These are phyloP conservation scores for Melinaea marsaeus DNA, from an alignment of 2,888 invertebrate species.

Conservation along the genomic window DNA sequence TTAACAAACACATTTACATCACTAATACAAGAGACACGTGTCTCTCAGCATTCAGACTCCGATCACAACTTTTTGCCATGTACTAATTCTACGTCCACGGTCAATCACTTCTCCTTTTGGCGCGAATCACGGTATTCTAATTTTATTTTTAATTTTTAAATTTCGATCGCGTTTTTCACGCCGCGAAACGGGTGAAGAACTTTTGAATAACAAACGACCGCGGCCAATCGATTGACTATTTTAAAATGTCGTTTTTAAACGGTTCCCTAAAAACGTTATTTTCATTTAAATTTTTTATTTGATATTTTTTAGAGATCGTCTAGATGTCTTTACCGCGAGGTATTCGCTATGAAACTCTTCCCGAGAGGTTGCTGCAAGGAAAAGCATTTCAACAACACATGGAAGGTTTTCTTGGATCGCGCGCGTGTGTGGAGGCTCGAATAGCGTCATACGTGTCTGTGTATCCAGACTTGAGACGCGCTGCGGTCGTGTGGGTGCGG, in stretches of 20 bases:
- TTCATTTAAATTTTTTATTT: conserved; percentile 33
- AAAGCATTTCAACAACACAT: conserved; percentile 77
- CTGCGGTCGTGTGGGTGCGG: conserved; percentile 36
- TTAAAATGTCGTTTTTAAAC: conserved; percentile 28
- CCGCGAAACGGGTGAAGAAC: conserved; percentile 63
- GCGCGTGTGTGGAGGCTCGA: conserved; percentile 55
- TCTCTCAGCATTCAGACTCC: conserved; percentile 19
- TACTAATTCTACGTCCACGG: conserved; percentile 38
- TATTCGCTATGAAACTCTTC: conserved; percentile 78
- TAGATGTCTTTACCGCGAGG: conserved; percentile 77
- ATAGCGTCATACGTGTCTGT: conserved; percentile 48
- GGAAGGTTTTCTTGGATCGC: conserved; percentile 65
- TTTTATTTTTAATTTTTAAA: conserved; percentile 42
- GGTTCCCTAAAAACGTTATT: conserved; percentile 19
- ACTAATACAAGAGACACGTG: conserved; percentile 62
- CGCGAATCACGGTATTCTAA: conserved; percentile 43
- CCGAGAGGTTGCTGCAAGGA: conserved; percentile 78
- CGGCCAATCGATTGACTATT: conserved; percentile 56
- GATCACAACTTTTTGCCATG: conserved; percentile 15
- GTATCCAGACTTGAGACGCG: conserved; percentile 51
- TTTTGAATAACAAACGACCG: conserved; percentile 50
- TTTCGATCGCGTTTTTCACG: conserved; percentile 54
- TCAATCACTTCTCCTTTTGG: conserved; percentile 45
- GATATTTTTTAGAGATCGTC: conserved; percentile 56
- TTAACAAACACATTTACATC: conserved; percentile 74